Evolutionary conservation across 1,140 invertebrate genomes (phyloP), one percentile per base, ranked within the genome.

Genomic region (Sogatella furcifera): DNA sequence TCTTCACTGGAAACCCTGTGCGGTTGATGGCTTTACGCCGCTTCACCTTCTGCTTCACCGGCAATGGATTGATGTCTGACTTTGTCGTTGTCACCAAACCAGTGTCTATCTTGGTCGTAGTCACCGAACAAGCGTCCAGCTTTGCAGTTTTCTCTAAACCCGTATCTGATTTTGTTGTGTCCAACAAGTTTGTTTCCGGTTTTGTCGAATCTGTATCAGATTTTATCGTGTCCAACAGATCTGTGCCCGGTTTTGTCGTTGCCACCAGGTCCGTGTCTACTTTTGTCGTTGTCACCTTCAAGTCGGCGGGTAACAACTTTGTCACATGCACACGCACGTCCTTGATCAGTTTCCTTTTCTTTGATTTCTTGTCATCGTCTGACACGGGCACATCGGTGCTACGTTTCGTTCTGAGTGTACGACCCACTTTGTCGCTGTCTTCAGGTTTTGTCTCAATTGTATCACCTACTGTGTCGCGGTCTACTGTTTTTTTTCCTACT

Each of bases 1-100:
- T 89, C 15, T 88, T 76, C 15, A 82, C 88, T 0, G 90, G 90
- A 72, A 93, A 93, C 8, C 90, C 90, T 11, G 90, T 93, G 65
- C 88, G 78, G 71, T 93, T 94, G 6, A 84, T 78, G 72, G 90
- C 85, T 54, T 88, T 83, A 55, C 89, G 80, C 60, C 85, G 79
- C 9, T 70, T 86, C 15, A 69, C 66, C 44, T 71, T 70, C n/a
- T 65, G 56, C 31, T 67, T 67, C 49, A 53, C 34, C 24, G 6
- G 2, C 24, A 28, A 2, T 2, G 24, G 9, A 3, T 38, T 10
- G 11, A 10, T 13, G 11, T 11, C 34, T 41, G 57, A 44, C 21
- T 53, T 59, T 13, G 60, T 62, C 11, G 58, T 55, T 28, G 71
- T 73, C 6, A 64, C 57, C 15, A 28, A 13, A 13, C 11, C 24